Percentiles rank a stretch among this genome's conserved stretches.
Conservation (phyloP, 2,888 invertebrate genomes). For the Agrotis segetum region DNA sequence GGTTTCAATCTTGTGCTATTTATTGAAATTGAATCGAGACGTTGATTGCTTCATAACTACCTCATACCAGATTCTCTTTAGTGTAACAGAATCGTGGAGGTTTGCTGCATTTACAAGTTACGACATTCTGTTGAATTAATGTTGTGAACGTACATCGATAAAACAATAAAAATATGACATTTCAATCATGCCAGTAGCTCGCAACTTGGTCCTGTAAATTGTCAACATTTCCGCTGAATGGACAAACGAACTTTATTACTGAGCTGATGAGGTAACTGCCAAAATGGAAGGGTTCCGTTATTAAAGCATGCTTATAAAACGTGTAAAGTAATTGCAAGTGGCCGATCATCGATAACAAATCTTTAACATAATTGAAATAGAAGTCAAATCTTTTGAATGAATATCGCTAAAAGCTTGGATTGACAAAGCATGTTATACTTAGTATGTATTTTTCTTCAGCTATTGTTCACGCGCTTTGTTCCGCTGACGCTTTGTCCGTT, state of each 20-base stretch:
- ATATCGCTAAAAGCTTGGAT: constrained; percentile 66
- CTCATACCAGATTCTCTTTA: constrained; percentile 58
- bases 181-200: constrained; percentile 44
- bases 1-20: constrained; percentile 64
- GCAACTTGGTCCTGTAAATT: constrained; percentile 28
- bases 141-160: constrained; percentile 34
- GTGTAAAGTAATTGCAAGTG: constrained; percentile 39
- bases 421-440: constrained; percentile 69
- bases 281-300: constrained; percentile 13
- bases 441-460: constrained; percentile 71
- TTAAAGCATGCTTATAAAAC: constrained; percentile 7
- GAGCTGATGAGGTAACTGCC: constrained; percentile 6
- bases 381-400: constrained; percentile 60
- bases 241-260: constrained; percentile 29
- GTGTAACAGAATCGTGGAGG: constrained; percentile 43
- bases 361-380: constrained; percentile 51
- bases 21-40: constrained; percentile 66
- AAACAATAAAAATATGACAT: constrained; percentile 43
- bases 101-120: constrained; percentile 33
- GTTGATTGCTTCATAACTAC: constrained; percentile 64
- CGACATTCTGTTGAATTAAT: constrained; percentile 37
- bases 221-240: constrained; percentile 11
- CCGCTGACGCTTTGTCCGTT: constrained; percentile 71
- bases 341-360: constrained; percentile 34
- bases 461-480: constrained; percentile 77